Evolutionary conservation across 2,888 invertebrate species (phyloP).

Genomic region (Trisateles emortualis): DNA sequence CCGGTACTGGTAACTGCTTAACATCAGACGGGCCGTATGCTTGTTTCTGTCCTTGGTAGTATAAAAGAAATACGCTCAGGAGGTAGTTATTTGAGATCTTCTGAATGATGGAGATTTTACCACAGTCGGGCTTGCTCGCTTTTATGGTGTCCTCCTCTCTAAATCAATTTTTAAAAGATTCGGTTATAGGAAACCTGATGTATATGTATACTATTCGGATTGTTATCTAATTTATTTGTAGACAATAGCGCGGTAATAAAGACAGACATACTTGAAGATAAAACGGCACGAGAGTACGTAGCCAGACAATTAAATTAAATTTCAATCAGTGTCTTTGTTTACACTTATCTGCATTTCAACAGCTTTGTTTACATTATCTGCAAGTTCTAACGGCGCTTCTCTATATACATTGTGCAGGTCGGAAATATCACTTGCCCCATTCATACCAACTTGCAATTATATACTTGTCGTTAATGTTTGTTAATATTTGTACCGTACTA

Average conservation of each 20-base stretch:
- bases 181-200: too few species aligned
- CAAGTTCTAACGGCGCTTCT: conserved; percentile 1
- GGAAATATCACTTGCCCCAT: conserved; percentile 10
- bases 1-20: too few species aligned
- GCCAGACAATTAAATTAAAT: not conserved
- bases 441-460: conserved; percentile 3
- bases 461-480: conserved; percentile 9
- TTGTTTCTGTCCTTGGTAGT: too few species aligned
- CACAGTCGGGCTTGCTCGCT: too few species aligned
- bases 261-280: not conserved
- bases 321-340: not conserved
- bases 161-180: too few species aligned
- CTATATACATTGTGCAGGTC: conserved; percentile 6
- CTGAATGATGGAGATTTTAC: too few species aligned
- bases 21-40: too few species aligned
- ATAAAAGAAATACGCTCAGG: too few species aligned
- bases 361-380: conserved; percentile 1
- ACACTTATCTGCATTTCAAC: not conserved
- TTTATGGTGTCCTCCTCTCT: too few species aligned
- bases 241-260: not conserved
- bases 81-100: too few species aligned
- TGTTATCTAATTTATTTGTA: not conserved
- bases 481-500: conserved; percentile 2
- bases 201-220: not conserved
- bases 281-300: not conserved